These are phyloP conservation scores for Corythornis cristatus DNA, from an alignment of 2,113 vertebrate species.

Conservation along the genomic window DNA sequence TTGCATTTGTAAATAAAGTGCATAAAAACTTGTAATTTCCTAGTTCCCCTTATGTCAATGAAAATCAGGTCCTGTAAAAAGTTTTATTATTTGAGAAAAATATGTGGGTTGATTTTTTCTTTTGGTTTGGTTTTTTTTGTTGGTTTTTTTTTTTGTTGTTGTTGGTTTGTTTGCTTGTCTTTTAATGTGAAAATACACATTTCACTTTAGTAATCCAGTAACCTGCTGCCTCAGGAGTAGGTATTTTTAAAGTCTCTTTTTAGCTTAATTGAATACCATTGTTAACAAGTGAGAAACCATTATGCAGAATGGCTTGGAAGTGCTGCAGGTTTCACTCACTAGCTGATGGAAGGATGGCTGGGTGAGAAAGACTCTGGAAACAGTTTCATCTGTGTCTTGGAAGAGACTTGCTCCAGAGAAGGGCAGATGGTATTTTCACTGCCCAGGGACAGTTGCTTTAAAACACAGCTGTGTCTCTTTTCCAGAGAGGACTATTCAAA, in stretches of 20 bases:
- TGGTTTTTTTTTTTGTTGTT: too few relatives aligned
- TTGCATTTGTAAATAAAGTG: conserved; percentile 27
- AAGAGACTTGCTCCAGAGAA: background rate
- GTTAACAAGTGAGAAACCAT: background rate
- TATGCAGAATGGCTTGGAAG: background rate
- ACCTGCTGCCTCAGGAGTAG: background rate
- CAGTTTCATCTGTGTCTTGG: background rate
- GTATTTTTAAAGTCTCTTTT: background rate
- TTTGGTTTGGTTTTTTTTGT: background rate
- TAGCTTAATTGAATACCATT: background rate
- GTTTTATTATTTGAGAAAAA: background rate
- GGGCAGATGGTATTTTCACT: background rate
- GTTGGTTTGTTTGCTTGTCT: background rate
- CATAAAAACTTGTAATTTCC: conserved; percentile 30
- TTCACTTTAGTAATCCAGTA: background rate
- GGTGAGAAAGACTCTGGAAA: background rate
- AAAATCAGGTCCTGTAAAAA: background rate
- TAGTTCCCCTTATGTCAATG: background rate
- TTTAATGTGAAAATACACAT: background rate
- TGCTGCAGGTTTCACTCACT: background rate
- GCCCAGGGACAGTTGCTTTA: background rate
- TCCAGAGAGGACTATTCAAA: background rate
- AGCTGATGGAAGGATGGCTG: accelerated
- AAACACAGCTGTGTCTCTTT: background rate
- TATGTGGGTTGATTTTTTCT: too few relatives aligned